Conservation (phyloP, 2,888 invertebrate genomes). For the Chrysina gloriosa region DNA sequence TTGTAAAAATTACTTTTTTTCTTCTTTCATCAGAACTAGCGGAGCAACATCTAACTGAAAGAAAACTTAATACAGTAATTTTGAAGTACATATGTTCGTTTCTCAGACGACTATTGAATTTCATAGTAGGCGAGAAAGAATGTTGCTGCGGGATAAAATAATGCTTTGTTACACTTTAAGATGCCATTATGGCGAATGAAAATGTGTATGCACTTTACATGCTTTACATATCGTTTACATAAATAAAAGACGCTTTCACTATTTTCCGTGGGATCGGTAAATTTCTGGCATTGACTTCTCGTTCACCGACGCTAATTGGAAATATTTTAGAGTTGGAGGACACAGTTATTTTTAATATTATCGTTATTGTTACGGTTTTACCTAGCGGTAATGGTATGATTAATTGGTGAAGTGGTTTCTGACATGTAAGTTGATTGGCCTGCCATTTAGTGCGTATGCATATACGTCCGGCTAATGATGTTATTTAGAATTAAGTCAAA, state of each 20-base stretch:
- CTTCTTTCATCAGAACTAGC: neutral
- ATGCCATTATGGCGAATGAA: constrained; percentile 4
- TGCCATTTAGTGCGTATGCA: neutral
- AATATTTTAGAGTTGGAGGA: neutral
- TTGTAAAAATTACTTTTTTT: neutral
- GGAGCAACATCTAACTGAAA: neutral
- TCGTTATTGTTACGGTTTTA: neutral
- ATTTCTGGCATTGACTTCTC: neutral
- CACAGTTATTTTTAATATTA: neutral
- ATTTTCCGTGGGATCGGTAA: no score
- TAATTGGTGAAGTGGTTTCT: neutral
- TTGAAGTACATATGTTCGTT: constrained; percentile 9
- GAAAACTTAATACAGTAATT: constrained; percentile 13
- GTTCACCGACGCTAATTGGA: neutral
- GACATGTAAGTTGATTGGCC: neutral
- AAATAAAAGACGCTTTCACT: no score
- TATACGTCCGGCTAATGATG: neutral
- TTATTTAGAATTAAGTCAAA: neutral
- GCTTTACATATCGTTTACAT: no score
- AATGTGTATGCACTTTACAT: constrained; percentile 5
- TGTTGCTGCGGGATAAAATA: constrained; percentile 8
- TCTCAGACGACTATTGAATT: constrained; percentile 22
- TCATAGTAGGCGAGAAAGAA: constrained; percentile 20
- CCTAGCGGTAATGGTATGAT: neutral
- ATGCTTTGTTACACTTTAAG: constrained; percentile 7